Base-by-base conservation (phyloP, 2,797 vertebrate species). In the Oophaga sylvatica region DNA sequence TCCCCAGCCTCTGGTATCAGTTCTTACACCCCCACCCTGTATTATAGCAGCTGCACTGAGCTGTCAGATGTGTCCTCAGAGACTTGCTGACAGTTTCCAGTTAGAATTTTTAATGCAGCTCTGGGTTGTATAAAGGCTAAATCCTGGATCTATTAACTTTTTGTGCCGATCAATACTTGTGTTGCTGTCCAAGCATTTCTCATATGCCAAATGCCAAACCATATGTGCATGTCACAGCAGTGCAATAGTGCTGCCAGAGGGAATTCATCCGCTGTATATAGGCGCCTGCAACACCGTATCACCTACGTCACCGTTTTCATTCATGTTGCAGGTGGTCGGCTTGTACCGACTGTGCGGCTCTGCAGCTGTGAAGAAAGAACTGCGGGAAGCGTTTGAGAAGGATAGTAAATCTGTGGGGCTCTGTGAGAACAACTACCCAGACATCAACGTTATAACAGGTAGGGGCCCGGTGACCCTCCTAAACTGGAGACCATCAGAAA, bases 361-460 rank as follows among this genome's bases (percentile, higher is more conserved):
- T 0, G 98, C 98, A 0, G 98, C 98, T 0, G 98, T 99, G 80
- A 99, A 99, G 95, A 99, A 99, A 89, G 98, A 99, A 91, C 96
- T 99, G 2, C 96, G 98, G 0, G 98, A 99, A 91, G 98, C 97
- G 0, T 99, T 99, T 80, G 98, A 99, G 94, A 96, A 94, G 87
- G 96, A 99, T 94, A 99, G 97, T 93, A 93, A 95, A 63, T 92
- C 93, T 2, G 95, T 97, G 57, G 95, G 94, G 82, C 96, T 99
- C 76, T 96, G 95, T 73, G 98, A 99, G 92, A 97, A 93, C 94
- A 95, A 94, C 48, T 99, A 98, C 91, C 98, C 98, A 0, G 98
- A 99, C 91, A 96, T 99, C 89, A 99, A 99, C 87, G 98, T 99
- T 93, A 98, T 99, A 91, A 99, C 98, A 97, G 98, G 98, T 99